phyloP scores from a whole-genome alignment of 1,140 invertebrate genomes.

The Anastrepha obliqua region DNA sequence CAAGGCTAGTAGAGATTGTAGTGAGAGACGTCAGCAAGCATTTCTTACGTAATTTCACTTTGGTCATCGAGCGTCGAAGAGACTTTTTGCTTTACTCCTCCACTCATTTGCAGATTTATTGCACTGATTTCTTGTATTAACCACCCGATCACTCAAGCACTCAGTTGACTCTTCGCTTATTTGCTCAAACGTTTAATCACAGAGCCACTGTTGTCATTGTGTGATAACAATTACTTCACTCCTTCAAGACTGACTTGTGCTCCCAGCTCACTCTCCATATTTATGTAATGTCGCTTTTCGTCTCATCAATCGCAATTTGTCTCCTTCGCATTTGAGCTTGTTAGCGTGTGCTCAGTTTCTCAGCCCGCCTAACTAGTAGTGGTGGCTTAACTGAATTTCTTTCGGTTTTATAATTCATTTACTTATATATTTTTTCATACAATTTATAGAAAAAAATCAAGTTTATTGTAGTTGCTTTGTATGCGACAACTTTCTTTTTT shows the following conservation, averaged over 20 bases:
- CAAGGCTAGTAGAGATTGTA: neutral
- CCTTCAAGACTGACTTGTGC: neutral
- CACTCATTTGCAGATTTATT: conserved; percentile 20
- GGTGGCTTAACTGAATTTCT: neutral
- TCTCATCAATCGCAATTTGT: neutral
- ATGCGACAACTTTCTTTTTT: conserved; percentile 47
- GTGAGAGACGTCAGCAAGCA: neutral
- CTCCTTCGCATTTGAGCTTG: neutral
- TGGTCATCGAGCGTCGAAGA: neutral
- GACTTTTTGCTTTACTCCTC: neutral
- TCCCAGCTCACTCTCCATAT: neutral
- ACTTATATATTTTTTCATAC: neutral
- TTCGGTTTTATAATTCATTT: neutral
- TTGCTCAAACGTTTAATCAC: neutral
- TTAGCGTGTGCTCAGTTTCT: neutral
- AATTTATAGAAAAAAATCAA: neutral
- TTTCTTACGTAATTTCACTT: conserved; percentile 50
- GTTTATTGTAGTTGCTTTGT: conserved; percentile 4
- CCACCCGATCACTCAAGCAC: neutral
- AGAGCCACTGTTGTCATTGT: neutral
- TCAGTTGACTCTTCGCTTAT: neutral
- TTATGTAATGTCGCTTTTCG: neutral
- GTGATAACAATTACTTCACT: neutral
- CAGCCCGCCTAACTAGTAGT: neutral
- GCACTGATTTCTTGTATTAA: neutral